A percentile compares a stretch with the other conserved stretches of the same genome.
Conservation (phyloP, 2,888 invertebrate genomes). For the Agrochola lychnidis region DNA sequence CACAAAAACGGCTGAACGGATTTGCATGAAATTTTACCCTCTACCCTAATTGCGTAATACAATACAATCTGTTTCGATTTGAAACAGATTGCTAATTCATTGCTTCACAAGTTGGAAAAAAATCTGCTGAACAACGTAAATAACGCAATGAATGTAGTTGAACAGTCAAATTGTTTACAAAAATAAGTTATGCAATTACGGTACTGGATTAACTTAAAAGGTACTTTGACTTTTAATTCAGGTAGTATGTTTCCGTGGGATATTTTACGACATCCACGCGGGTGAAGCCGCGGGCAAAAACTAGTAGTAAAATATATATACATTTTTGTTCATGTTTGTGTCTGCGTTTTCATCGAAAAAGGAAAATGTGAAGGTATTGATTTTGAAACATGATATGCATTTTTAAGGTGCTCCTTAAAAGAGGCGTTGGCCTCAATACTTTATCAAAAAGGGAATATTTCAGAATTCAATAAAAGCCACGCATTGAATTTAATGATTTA, state of each 20-base stretch:
- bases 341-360: slow-evolving; percentile 61
- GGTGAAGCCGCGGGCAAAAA: too few relatives aligned
- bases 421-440: slow-evolving; percentile 18
- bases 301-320: slow-evolving; percentile 1
- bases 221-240: background rate
- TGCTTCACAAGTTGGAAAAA: too few relatives aligned
- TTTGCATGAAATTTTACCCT: background rate
- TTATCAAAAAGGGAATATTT: slow-evolving; percentile 28
- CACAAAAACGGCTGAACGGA: background rate
- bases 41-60: too few relatives aligned
- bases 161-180: too few relatives aligned
- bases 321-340: slow-evolving; percentile 51
- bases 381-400: slow-evolving; percentile 69
- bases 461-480: slow-evolving; percentile 33
- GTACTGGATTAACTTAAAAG: background rate
- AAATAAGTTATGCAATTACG: too few relatives aligned
- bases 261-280: background rate
- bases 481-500: slow-evolving; percentile 30
- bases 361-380: slow-evolving; percentile 68
- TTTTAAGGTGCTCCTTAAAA: slow-evolving; percentile 48
- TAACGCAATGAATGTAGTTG: too few relatives aligned
- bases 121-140: too few relatives aligned
- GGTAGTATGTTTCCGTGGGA: background rate
- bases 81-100: too few relatives aligned
- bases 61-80: too few relatives aligned